phyloP scores from a whole-genome alignment of 53 echinoderm and acorn worm genomes.

The Temnopleurus reevesii region DNA sequence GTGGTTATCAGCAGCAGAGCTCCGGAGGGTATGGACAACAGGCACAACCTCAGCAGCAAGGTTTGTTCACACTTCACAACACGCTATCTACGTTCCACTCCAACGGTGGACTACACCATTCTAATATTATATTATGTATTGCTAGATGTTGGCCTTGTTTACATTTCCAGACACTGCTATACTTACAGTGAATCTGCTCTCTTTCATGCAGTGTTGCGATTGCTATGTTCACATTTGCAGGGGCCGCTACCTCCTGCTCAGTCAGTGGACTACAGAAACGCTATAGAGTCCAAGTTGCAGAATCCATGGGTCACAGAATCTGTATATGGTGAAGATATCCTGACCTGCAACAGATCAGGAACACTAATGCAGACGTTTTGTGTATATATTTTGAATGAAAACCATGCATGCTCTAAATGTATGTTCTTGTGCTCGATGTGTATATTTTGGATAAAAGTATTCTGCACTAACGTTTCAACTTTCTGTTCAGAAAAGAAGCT shows the following conservation, averaged over 20 bases:
- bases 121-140: neutral
- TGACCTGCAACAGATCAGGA: too few species aligned
- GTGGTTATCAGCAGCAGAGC: constrained; percentile 19
- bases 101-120: neutral
- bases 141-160: neutral
- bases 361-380: too few species aligned
- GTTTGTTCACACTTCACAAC: constrained; percentile 14
- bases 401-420: too few species aligned
- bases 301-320: neutral
- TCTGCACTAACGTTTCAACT: too few species aligned
- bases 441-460: too few species aligned
- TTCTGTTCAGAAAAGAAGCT: too few species aligned
- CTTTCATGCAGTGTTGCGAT: neutral
- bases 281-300: too few species aligned
- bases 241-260: too few species aligned
- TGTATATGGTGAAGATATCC: too few species aligned
- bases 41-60: constrained; percentile 19
- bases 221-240: constrained; percentile 17
- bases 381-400: too few species aligned
- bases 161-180: constrained; percentile 6
- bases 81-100: neutral
- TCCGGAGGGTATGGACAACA: constrained; percentile 19
- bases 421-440: too few species aligned
- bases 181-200: neutral
- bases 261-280: neutral